These are phyloP conservation scores for Cordilura impudica DNA, from an alignment of 2,888 invertebrate species.

Conservation along the genomic window DNA sequence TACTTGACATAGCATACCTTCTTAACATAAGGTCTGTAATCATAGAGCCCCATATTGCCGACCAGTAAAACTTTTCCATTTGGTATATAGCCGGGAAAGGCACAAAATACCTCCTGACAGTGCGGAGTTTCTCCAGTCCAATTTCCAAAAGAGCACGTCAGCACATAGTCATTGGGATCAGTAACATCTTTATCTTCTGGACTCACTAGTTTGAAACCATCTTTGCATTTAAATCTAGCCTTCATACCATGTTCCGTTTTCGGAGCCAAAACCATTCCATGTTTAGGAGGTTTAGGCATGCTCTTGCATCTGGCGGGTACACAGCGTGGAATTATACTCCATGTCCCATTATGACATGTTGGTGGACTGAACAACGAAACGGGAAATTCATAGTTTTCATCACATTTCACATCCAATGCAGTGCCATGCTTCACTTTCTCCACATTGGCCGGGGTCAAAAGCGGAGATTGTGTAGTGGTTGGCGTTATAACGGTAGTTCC, in stretches of 20 bases:
- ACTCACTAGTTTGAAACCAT: constrained; percentile 91
- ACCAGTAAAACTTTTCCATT: constrained; percentile 95
- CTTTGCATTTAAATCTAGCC: constrained; percentile 94
- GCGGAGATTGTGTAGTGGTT: constrained; percentile 65
- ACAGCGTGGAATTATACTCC: constrained; percentile 94
- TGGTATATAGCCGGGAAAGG: constrained; percentile 92
- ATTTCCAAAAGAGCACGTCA: constrained; percentile 94
- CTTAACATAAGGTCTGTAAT: constrained; percentile 94
- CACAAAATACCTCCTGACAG: constrained; percentile 94
- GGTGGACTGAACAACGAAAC: constrained; percentile 85
- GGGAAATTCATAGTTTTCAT: constrained; percentile 90
- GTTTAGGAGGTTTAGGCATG: constrained; percentile 90
- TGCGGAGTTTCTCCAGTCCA: constrained; percentile 94
- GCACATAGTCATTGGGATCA: constrained; percentile 81
- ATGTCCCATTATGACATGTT: constrained; percentile 95
- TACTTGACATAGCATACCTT: constrained; percentile 80
- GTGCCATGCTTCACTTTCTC: constrained; percentile 83
- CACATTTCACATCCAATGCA: constrained; percentile 87
- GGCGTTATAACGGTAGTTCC: constrained; percentile 72
- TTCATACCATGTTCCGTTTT: constrained; percentile 98
- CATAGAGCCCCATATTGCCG: constrained; percentile 97
- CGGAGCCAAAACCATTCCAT: constrained; percentile 97
- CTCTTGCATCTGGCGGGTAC: constrained; percentile 89
- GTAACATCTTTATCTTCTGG: constrained; percentile 79
- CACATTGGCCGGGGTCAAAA: constrained; percentile 75